Base-by-base conservation (phyloP, 2,888 invertebrate genomes). In the Pandemis corylana region DNA sequence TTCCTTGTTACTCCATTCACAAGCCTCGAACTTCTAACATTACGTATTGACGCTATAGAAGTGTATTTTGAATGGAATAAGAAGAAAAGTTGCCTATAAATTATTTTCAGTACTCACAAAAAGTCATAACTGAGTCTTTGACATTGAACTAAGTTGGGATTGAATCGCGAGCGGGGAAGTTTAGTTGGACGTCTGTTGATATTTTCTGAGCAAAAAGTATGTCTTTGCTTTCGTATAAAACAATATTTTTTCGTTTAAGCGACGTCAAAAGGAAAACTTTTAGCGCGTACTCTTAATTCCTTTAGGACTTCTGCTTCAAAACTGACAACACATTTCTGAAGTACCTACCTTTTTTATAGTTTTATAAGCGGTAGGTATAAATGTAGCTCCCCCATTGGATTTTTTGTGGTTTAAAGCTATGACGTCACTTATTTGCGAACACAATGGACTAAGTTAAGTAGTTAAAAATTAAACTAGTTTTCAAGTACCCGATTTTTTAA, bases 1-100 rank as follows among this genome's bases (percentile, higher is more conserved):
- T 65, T 28, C 28, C 36, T 65, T n/a, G 13, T 49, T 65, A 65
- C 46, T 65, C 28, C 49, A 49, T 65, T 65, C 65, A 49, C 28
- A 65, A 49, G 49, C 1, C 28, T 13, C 2, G 2, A 65, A 49
- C 49, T 49, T 65, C 20, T 49, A 13, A 28, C 65, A 36, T 65
- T 49, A 65, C 49, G 28, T 65, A 65, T 65, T 28, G 10, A 65
- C 49, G 49, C 28, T n/a, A 44, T 44, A 63, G 42, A 44, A 42
- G 44, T 63, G 2, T 13, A 28, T 46, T 44, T 28, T 65, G 65
- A 65, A 65, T 49, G 49, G 49, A 49, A 65, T 3, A 6, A 49
- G 12, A 64, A 6, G 44, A 28, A 44, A 49, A 36, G 28, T 62
- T 41, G 36, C 7, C 41, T 41, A 62, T 62, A 41, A 62, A 62